Evolutionary conservation across 2,888 invertebrate species (phyloP).

Genomic region (Yponomeuta plumbellus): DNA sequence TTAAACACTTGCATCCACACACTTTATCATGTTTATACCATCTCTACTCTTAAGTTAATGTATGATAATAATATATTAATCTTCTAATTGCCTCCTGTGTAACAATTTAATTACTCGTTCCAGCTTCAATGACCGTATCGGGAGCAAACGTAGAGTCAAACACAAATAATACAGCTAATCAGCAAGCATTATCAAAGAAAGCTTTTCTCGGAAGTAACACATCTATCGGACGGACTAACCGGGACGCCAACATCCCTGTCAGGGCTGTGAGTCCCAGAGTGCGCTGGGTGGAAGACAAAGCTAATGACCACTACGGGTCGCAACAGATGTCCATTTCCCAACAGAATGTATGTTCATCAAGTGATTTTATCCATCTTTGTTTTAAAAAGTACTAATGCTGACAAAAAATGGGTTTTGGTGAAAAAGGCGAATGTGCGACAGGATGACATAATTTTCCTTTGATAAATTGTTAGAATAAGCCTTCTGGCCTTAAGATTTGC

Average conservation of each 20-base stretch:
- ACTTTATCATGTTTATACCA: conserved; percentile 59
- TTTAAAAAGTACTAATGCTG: too few relatives aligned
- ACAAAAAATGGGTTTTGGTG: too few relatives aligned
- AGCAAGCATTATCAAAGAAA: conserved; percentile 68
- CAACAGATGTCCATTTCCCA: conserved; percentile 63
- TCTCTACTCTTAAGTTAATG: background rate
- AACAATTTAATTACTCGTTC: conserved; percentile 35
- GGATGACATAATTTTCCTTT: background rate
- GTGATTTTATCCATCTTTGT: background rate
- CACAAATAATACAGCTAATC: conserved; percentile 61
- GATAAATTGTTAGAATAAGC: background rate
- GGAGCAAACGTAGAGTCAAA: conserved; percentile 77
- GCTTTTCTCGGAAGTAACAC: conserved; percentile 71
- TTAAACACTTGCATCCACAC: conserved; percentile 10
- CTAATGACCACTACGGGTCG: conserved; percentile 56
- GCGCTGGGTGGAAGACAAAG: conserved; percentile 68
- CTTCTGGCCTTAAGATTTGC: too few relatives aligned
- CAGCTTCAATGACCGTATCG: conserved; percentile 84
- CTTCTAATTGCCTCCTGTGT: background rate
- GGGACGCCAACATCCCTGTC: conserved; percentile 69
- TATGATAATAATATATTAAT: background rate
- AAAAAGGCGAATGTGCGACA: too few relatives aligned
- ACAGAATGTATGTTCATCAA: conserved; percentile 57
- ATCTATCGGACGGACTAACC: conserved; percentile 63
- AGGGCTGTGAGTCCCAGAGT: conserved; percentile 72